Evolutionary conservation across 2,888 invertebrate species (phyloP).

Genomic region (Epirrhoe alternata): DNA sequence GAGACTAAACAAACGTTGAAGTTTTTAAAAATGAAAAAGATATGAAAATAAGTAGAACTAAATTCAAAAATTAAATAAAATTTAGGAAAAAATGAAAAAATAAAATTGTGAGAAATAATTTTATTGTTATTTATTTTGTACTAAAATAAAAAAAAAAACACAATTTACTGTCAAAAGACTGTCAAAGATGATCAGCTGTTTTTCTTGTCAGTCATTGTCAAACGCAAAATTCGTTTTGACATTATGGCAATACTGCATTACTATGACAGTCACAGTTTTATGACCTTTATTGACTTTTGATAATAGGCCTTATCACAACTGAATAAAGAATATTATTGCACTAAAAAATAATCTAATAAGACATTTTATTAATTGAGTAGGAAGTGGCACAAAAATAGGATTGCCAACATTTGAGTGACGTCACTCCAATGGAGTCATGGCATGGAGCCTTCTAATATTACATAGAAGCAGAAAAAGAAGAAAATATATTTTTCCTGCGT

Average conservation of each 20-base stretch:
- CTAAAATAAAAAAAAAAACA: background rate
- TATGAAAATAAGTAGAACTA: too few species aligned
- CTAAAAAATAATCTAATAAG: conserved; percentile 57
- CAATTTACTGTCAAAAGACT: background rate
- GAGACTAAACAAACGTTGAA: background rate
- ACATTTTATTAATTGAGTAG: conserved; percentile 70
- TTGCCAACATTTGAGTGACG: conserved; percentile 84
- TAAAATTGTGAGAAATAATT: background rate
- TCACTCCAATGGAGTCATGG: conserved; percentile 76
- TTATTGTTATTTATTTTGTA: background rate
- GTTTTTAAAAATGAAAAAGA: too few species aligned
- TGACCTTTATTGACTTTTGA: conserved; percentile 50
- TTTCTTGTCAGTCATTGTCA: conserved; percentile 38
- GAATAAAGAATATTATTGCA: conserved; percentile 62
- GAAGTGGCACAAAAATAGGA: conserved; percentile 83
- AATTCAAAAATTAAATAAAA: too few species aligned
- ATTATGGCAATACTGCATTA: conserved; percentile 56
- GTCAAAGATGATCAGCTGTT: conserved; percentile 46
- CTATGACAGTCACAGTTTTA: conserved; percentile 57
- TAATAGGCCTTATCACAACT: conserved; percentile 59
- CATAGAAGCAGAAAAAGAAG: conserved; percentile 61
- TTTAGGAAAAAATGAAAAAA: background rate
- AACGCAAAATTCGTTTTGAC: conserved; percentile 42
- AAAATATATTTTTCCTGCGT: conserved; percentile 68
- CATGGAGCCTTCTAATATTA: conserved; percentile 83